These are phyloP conservation scores for Microhierax caerulescens DNA, from an alignment of 2,797 vertebrate species.

Conservation along the genomic window DNA sequence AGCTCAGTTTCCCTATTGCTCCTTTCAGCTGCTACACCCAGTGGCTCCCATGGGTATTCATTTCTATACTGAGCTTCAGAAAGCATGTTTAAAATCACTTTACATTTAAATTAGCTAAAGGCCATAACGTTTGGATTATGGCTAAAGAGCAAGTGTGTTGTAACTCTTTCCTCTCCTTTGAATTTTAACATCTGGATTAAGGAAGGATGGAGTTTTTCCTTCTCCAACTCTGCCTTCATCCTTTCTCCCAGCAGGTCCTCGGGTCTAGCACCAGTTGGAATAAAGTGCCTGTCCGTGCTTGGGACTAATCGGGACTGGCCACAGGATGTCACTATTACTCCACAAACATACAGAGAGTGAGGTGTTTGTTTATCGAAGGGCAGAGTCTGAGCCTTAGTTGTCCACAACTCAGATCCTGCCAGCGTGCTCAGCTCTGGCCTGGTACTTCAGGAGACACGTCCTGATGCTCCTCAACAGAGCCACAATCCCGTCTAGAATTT, in stretches of 20 bases:
- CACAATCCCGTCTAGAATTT: not conserved
- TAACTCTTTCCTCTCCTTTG: slow-evolving; percentile 48
- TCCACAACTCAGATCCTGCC: rapidly evolving
- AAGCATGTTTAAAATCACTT: slow-evolving; percentile 54
- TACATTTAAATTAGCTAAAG: slow-evolving; percentile 50
- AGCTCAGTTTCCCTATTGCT: not conserved
- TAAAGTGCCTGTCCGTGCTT: slow-evolving; percentile 49
- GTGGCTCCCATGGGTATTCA: not conserved
- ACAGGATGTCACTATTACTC: slow-evolving; percentile 85
- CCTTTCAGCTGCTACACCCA: not conserved
- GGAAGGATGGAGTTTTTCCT: not conserved
- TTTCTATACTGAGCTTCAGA: not conserved
- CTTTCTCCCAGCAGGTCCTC: not conserved
- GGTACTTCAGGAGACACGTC: not conserved
- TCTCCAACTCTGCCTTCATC: not conserved
- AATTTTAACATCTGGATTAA: not conserved
- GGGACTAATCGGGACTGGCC: slow-evolving; percentile 72
- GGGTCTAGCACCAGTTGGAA: not conserved
- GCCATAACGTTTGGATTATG: slow-evolving; percentile 26
- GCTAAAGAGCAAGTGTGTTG: not conserved
- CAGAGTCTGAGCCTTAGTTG: not conserved
- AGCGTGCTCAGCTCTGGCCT: not conserved
- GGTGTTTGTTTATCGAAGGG: slow-evolving; percentile 50
- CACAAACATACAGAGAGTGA: slow-evolving; percentile 65
- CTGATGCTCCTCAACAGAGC: not conserved